Base-by-base conservation (phyloP, 2,888 invertebrate genomes). In the Sthenelais limicola region DNA sequence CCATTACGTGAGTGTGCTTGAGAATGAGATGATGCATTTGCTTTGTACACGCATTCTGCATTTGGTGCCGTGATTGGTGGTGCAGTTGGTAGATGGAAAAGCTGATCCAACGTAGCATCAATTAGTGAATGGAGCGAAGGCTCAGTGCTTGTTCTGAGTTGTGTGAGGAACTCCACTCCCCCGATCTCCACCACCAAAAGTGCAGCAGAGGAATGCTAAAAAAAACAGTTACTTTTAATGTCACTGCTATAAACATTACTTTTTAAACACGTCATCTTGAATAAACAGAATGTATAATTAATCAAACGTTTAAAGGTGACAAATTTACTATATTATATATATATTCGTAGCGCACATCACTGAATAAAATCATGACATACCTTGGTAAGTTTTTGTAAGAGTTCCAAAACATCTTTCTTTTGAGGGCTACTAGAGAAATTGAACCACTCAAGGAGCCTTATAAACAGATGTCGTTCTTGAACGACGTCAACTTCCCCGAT, bases 371-470 rank as follows among this genome's bases (percentile, higher is more conserved):
- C n/a, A n/a, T n/a, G n/a, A 18, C 68, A 48, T 48, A 87, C 87
- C 82, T 85, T 81, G 66, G 86, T 79, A 28, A 87, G 75, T 48
- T 81, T 76, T 18, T 78, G 77, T 1, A 87, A 72, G 12, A 87
- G 80, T 12, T 73, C 76, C 7, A 87, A 77, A 5, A 86, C 83
- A 52, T 85, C 80, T 26, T 79, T 77, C 74, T 84, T 80, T 26
- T 81, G 76, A 0, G 82, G 78, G 68, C 82, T 81, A 49, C 80
- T 79, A 12, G 82, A 80, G 72, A 86, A 85, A 74, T 87, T 87
- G 77, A 87, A 87, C 86, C 87, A 87, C 75, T 87, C 86, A 33
- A 88, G 77, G 32, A 88, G 79, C 21, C 84, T 79, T 49, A 85
- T 85, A 66, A 86, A 82, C 3, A 87, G 78, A 69, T 84, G 84